Evolutionary conservation across 2,113 vertebrate species (phyloP).

Genomic region (Solea senegalensis): DNA sequence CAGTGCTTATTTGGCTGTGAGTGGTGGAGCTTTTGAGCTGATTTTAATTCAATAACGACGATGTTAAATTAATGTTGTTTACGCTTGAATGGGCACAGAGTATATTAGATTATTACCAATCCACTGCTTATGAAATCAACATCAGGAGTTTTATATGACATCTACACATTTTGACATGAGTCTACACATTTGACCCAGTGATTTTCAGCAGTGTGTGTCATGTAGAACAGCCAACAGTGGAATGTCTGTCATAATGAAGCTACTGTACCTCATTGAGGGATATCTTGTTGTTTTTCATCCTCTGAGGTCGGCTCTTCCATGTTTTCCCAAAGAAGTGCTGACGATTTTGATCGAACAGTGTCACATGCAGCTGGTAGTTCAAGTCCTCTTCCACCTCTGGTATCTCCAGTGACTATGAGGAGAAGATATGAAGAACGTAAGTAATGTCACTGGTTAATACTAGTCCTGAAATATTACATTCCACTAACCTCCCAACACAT

Average conservation of each 20-base stretch:
- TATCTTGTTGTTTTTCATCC: slow-evolving; percentile 63
- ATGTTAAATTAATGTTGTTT: slow-evolving; percentile 29
- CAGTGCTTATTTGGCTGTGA: slow-evolving; percentile 21
- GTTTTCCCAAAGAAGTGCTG: slow-evolving; percentile 92
- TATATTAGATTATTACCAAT: slow-evolving; percentile 32
- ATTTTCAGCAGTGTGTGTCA: background rate
- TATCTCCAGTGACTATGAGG: slow-evolving; percentile 35
- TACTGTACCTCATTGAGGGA: slow-evolving; percentile 86
- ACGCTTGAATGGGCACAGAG: slow-evolving; percentile 16
- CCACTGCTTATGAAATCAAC: slow-evolving; percentile 14
- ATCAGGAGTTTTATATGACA: slow-evolving; percentile 8
- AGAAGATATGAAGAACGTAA: too few relatives aligned
- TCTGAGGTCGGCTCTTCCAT: slow-evolving; percentile 81
- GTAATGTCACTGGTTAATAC: too few relatives aligned
- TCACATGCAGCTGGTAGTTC: slow-evolving; percentile 85
- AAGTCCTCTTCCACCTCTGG: slow-evolving; percentile 54
- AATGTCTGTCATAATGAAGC: background rate
- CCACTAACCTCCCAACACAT: too few relatives aligned
- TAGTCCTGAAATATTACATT: too few relatives aligned
- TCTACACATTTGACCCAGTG: background rate
- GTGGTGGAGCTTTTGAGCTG: slow-evolving; percentile 24
- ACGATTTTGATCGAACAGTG: slow-evolving; percentile 87
- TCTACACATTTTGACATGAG: too few relatives aligned
- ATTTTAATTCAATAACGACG: slow-evolving; percentile 43
- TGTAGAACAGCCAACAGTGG: background rate